Evolutionary conservation across 2,113 vertebrate genomes (phyloP), one percentile per base, ranked within the genome.

Genomic region (Dendropsophus ebraccatus): DNA sequence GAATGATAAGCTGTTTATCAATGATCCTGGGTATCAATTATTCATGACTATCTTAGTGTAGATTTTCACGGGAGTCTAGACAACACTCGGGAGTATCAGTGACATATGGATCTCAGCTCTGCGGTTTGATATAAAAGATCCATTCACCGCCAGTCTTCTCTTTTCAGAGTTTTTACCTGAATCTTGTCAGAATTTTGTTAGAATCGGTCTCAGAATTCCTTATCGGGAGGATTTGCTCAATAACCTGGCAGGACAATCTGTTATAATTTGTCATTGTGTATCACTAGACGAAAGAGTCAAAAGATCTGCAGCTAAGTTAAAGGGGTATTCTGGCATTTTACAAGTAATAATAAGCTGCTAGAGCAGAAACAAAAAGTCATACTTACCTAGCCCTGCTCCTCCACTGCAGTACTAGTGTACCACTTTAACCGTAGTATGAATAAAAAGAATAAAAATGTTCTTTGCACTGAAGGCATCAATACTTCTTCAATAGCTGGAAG

Each of bases 71-170:
- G 9, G 32, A 81, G 78, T 81, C 78, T 81, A 81, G 78, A 81
- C 77, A 62, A 37, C 78, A 45, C 56, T 62, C 45, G 19, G 41
- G n/a, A 28, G 78, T 62, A 65, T 81, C 54, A n/a, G 54, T 79
- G 60, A 79, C 56, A 45, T 16, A 25, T 80, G 56, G 41, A 80
- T 60, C 54, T 41, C 37, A 62, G 54, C n/a, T 8, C 23, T 65
- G 19, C 28, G 56, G 60, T 81, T 37, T 62, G 7, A 81, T 81
- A 81, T 81, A 81, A 81, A 81, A 81, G 56, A 25, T 25, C 78
- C 56, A 81, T 81, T 81, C 56, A 62, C 14, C 17, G 11, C 23
- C 41, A 25, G 58, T 56, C 52, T 19, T 56, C 75, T 79, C 13
- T 62, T 81, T 81, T 62, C 78, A 41, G 7, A 81, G 54, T 58